Base-by-base conservation (phyloP, 23 tunicate species). In the Phallusia fumigata region DNA sequence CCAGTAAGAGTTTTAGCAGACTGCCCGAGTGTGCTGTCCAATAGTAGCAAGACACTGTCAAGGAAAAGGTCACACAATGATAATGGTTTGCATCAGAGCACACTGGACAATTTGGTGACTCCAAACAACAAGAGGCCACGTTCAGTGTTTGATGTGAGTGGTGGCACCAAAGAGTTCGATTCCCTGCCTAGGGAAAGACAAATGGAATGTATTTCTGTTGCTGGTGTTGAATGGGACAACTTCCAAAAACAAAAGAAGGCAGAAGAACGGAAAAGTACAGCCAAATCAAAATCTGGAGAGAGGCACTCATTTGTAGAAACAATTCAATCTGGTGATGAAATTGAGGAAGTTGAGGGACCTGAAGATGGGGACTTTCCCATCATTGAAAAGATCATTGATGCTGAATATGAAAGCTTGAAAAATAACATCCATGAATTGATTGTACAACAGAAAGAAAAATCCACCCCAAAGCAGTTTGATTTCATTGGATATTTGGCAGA, bases 81-180 rank as follows among this genome's bases (percentile, higher is more conserved):
- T 2, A 24, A n/a, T n/a, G 24, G 22, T 22, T 6, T 24, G 26
- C 40, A 69, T 36, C 88, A 85, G 40, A 24, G 83, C 28, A 85
- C 88, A 28, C 45, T 85, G 26, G 88, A 85, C 65, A 32, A 49
- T 24, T 16, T 79, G 18, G 65, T 76, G 22, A 32, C 44, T 8
- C 45, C 78, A 13, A 31, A 40, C 35, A 35, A 30, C 24, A 85
- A 85, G 65, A 85, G 34, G 40, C 88, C 88, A 65, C 30, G 88
- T 0, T 36, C 83, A 0, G 53, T 78, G 18, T 79, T 78, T 85
- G 88, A 79, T 31, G 22, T 84, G 22, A 21, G 51, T 31, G 81
- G 58, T 21, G 47, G 47, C 47, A 3, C 47, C 47, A 81, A 81
- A 31, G 32, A 58, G 26, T 84, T 79, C 65, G 75, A 76, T 53